Conservation (phyloP, 2,797 vertebrate genomes). For the Neostethus bicornis region DNA sequence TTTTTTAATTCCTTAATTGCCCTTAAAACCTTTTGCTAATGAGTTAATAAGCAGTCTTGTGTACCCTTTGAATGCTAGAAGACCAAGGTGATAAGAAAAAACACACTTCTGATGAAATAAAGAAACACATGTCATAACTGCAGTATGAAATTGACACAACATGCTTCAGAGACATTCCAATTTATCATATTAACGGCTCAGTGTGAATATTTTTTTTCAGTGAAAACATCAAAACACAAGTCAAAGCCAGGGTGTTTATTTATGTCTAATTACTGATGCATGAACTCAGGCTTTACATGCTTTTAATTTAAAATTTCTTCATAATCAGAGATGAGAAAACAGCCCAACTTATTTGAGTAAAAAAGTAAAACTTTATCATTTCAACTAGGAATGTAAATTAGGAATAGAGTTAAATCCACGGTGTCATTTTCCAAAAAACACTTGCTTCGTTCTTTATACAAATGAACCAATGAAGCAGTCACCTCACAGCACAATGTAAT, state of each 20-base stretch:
- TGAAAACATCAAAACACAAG: conserved; percentile 27
- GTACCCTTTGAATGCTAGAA: no score
- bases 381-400: background rate
- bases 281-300: conserved; percentile 20
- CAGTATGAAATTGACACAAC: conserved; percentile 36
- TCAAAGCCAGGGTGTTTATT: conserved; percentile 18
- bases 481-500: conserved; percentile 36
- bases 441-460: conserved; percentile 35
- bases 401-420: conserved; percentile 2
- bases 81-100: conserved; percentile 21
- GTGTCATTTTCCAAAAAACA: conserved; percentile 6
- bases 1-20: background rate
- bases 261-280: conserved; percentile 14
- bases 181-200: conserved; percentile 37
- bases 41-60: no score
- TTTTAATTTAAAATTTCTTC: conserved; percentile 7
- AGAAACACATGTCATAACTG: conserved; percentile 37
- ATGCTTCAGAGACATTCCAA: conserved; percentile 29
- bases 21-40: no score
- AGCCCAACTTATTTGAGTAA: background rate
- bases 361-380: background rate
- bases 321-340: background rate
- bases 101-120: conserved; percentile 30
- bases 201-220: conserved; percentile 15
- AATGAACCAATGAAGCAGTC: conserved; percentile 36